Conservation (phyloP, 2,888 invertebrate species). For the Ormia ochracea region DNA sequence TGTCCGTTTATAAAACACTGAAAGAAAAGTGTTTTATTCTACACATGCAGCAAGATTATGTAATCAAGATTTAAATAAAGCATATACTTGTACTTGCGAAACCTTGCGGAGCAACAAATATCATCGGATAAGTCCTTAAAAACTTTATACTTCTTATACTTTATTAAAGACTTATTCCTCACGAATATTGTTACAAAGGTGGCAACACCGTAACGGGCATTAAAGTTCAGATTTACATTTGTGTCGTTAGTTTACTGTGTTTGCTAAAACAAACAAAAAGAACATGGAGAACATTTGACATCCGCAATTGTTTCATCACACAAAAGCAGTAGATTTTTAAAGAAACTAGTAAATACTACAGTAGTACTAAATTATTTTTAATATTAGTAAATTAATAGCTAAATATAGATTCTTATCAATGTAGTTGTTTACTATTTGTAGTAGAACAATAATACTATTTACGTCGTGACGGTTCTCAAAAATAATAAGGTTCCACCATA, state of each 20-base stretch:
- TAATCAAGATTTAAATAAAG: too few species aligned
- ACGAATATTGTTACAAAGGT: background rate
- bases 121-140: too few species aligned
- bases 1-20: constrained; percentile 21
- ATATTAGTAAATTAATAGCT: background rate
- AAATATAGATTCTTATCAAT: too few species aligned
- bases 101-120: too few species aligned
- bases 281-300: background rate
- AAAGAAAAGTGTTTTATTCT: constrained; percentile 7
- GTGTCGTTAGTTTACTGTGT: background rate
- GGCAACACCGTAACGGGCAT: background rate
- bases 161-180: too few species aligned
- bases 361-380: background rate
- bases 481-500: too few species aligned
- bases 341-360: constrained; percentile 29
- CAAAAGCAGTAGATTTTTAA: background rate
- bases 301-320: constrained; percentile 37
- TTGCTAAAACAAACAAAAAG: background rate
- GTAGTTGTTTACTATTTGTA: too few species aligned
- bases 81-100: too few species aligned
- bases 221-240: background rate
- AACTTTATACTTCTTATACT: too few species aligned
- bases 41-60: too few species aligned
- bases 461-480: too few species aligned
- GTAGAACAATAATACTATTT: too few species aligned